Conservation (phyloP, 2,888 invertebrate species). For the Bellardia bayeri region DNA sequence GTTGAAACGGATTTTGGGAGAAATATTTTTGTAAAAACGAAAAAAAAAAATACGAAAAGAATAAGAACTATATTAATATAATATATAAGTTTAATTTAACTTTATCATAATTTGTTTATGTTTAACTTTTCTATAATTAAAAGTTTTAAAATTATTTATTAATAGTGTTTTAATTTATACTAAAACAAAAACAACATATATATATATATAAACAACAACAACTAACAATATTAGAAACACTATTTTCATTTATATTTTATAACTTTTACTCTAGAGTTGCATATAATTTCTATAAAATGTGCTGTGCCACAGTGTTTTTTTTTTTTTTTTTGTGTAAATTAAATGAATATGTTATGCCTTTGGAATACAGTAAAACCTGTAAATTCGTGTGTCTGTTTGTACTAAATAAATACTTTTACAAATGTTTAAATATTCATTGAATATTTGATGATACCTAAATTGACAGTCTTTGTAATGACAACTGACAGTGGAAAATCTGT, state of each 20-base stretch:
- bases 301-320: background rate
- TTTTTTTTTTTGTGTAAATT: slow-evolving; percentile 7
- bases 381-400: background rate
- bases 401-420: slow-evolving; percentile 59
- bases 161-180: slow-evolving; percentile 8
- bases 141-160: slow-evolving; percentile 54
- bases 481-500: slow-evolving; percentile 9
- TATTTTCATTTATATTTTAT: background rate
- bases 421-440: slow-evolving; percentile 73
- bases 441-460: slow-evolving; percentile 75
- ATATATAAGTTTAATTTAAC: background rate
- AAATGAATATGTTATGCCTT: slow-evolving; percentile 41
- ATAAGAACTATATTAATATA: too few species aligned
- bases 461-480: slow-evolving; percentile 63
- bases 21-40: too few species aligned
- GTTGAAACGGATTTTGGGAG: too few species aligned
- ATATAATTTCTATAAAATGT: background rate
- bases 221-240: background rate
- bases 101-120: background rate
- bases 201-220: too few species aligned
- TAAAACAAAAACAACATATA: background rate
- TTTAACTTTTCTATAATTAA: background rate
- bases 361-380: background rate
- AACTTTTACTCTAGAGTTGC: background rate
- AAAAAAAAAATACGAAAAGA: too few species aligned